phyloP scores from a whole-genome alignment of 2,888 invertebrate genomes.

The Lagria hirta region DNA sequence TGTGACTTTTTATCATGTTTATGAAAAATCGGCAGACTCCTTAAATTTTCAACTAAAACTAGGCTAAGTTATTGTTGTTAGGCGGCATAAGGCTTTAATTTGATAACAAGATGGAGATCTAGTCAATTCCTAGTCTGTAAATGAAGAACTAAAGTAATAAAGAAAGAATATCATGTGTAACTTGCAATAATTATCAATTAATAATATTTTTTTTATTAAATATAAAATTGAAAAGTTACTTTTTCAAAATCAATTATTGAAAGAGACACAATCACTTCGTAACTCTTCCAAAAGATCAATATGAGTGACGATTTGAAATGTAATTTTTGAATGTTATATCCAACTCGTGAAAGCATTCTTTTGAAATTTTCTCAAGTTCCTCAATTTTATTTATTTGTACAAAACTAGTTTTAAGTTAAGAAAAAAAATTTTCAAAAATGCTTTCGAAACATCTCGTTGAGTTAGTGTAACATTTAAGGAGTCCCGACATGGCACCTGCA shows the following conservation, averaged over 20 bases:
- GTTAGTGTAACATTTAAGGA: slow-evolving; percentile 43
- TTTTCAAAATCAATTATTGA: slow-evolving; percentile 25
- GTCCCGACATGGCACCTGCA: slow-evolving; percentile 38
- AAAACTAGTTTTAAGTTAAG: slow-evolving; percentile 14
- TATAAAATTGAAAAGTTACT: slow-evolving; percentile 29
- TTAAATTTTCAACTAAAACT: slow-evolving; percentile 37
- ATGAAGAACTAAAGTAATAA: slow-evolving; percentile 47
- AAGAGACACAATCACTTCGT: slow-evolving; percentile 49
- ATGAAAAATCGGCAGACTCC: slow-evolving; percentile 42
- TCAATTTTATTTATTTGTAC: slow-evolving; percentile 16
- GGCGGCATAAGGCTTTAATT: slow-evolving; percentile 2
- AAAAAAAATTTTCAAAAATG: slow-evolving; percentile 17
- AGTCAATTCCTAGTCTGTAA: slow-evolving; percentile 41
- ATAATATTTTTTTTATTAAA: slow-evolving; percentile 21
- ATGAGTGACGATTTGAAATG: slow-evolving; percentile 21
- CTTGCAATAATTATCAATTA: slow-evolving; percentile 43
- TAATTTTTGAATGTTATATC: slow-evolving; percentile 27
- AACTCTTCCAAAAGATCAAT: slow-evolving; percentile 9
- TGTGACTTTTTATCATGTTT: slow-evolving; percentile 37
- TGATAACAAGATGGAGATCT: slow-evolving; percentile 20
- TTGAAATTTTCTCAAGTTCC: slow-evolving; percentile 19
- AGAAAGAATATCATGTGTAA: slow-evolving; percentile 45
- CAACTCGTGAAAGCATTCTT: slow-evolving; percentile 10
- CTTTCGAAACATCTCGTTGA: slow-evolving; percentile 10
- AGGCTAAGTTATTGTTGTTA: slow-evolving; percentile 21